A percentile compares a stretch with the other conserved stretches of the same genome.
Conservation (phyloP, 2,113 vertebrate species). For the Anthoscopus minutus region DNA sequence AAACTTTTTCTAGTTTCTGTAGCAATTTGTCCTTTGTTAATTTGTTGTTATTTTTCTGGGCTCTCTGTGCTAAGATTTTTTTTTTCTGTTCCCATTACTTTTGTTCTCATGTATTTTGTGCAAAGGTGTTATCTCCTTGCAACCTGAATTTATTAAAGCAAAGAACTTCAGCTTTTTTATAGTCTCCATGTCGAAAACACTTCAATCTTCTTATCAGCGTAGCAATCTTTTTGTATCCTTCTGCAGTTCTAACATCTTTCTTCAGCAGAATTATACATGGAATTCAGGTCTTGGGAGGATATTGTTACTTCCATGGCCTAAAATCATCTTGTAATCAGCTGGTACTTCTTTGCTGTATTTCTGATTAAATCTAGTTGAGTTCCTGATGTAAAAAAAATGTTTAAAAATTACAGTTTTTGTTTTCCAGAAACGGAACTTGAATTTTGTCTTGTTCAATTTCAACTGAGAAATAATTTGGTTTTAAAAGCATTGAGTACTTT, state of each 20-base stretch:
- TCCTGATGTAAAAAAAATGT: background rate
- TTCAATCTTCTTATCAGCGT: background rate
- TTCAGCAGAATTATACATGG: background rate
- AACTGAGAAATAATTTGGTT: background rate
- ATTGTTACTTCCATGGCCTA: background rate
- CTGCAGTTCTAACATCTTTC: background rate
- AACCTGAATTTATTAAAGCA: background rate
- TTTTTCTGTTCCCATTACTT: background rate
- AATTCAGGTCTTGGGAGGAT: background rate
- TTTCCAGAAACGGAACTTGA: background rate
- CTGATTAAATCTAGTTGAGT: background rate
- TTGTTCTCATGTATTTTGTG: background rate
- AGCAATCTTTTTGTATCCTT: background rate
- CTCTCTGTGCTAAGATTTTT: background rate
- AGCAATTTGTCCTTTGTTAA: background rate
- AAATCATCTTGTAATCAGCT: background rate
- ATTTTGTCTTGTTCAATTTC: background rate
- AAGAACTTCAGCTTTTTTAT: background rate
- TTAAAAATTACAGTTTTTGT: background rate
- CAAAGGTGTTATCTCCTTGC: background rate
- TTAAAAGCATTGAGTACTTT: background rate
- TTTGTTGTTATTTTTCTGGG: background rate
- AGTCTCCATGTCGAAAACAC: background rate
- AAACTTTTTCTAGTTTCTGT: background rate
- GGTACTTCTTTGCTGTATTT: background rate